Conservation (phyloP, 1,140 invertebrate species). For the Chrysomallon squamiferum region DNA sequence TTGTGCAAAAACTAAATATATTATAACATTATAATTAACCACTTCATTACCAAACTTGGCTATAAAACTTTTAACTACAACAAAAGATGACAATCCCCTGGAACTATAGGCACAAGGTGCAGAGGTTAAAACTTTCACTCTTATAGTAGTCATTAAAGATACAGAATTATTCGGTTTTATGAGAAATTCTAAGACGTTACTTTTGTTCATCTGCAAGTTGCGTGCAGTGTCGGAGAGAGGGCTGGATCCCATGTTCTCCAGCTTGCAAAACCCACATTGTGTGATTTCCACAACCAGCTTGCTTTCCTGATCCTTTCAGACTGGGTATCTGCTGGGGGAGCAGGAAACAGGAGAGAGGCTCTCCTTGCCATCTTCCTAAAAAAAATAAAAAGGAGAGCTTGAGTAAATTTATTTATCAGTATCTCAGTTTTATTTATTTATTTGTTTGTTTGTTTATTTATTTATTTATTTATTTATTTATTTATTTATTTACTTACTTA, state of each 20-base stretch:
- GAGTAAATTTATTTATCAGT: background rate
- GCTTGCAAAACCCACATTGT: conserved; percentile 1
- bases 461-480: background rate
- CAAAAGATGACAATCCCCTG: too few species aligned
- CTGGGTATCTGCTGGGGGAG: background rate
- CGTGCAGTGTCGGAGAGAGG: background rate
- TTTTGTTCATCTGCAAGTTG: background rate
- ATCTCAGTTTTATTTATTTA: background rate
- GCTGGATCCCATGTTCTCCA: background rate
- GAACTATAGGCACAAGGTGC: too few species aligned
- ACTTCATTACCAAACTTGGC: too few species aligned
- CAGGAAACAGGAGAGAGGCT: background rate
- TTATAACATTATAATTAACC: too few species aligned
- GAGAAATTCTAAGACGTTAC: too few species aligned
- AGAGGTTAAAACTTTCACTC: too few species aligned
- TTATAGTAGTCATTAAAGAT: too few species aligned
- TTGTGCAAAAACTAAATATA: too few species aligned
- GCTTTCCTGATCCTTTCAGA: background rate
- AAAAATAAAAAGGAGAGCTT: background rate
- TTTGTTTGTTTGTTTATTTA: too few species aligned
- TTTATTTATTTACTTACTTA: background rate
- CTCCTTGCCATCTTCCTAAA: background rate
- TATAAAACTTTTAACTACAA: too few species aligned
- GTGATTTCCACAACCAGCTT: background rate
- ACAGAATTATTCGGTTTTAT: too few species aligned